Base-by-base conservation (phyloP, 2,888 invertebrate species). In the Macrosiphum euphorbiae region DNA sequence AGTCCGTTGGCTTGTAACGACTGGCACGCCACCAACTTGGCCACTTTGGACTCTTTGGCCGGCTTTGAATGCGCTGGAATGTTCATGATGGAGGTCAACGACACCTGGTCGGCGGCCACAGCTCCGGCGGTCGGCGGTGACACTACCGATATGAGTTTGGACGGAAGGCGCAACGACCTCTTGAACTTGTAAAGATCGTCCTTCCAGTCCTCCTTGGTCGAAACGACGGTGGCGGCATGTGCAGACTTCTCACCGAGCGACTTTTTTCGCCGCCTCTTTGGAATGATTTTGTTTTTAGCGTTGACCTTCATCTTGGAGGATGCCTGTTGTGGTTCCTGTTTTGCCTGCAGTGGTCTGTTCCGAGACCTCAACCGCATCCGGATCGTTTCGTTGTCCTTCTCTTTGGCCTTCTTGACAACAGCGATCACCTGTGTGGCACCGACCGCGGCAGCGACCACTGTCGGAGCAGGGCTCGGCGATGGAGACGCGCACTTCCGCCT, bases 121-220 rank as follows among this genome's bases (percentile, higher is more conserved):
- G 84, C 52, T 13, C 91, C 91, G 28, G 85, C 89, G 13, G 88
- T 35, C 52, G 97, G 97, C 2, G 98, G 97, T 95, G 97, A 97
- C 61, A 98, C 97, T 94, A 98, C 97, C 84, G 97, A 98, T 95
- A 98, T 98, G 91, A 98, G 96, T 95, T 97, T 97, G 67, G 97
- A 96, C 3, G 98, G 98, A 97, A 98, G 98, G 95, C 98, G 97
- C 41, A 98, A 96, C 0, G 98, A 98, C 95, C 98, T 97, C 95
- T 98, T 98, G 95, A 97, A 98, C 95, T 97, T 97, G 95, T 97
- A 98, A 41, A 98, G 97, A 95, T 98, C 98, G 95, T 98, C 97
- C 96, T 98, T 98, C 98, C 98, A 98, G 0, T 98, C 98, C 0
- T 91, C 67, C n/a, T 67, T n/a, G 1, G 92, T 88, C 16, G 58